phyloP scores from a whole-genome alignment of 2,113 vertebrate species.

The Engystomops pustulosus region DNA sequence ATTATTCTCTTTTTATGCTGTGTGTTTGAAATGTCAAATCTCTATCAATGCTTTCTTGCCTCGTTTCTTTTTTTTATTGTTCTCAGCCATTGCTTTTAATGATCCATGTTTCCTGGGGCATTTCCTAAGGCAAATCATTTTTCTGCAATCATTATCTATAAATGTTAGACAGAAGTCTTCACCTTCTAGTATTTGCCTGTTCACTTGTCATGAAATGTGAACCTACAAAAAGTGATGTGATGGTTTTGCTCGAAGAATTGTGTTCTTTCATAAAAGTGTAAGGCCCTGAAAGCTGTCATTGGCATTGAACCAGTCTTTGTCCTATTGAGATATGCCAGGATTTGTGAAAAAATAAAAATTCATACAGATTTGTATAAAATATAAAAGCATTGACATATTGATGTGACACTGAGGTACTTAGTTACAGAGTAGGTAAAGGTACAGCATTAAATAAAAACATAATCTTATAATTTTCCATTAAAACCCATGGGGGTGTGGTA shows the following conservation, averaged over 20 bases:
- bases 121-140: constrained; percentile 41
- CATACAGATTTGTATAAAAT: too few relatives aligned
- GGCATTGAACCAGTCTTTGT: not conserved
- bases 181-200: constrained; percentile 11
- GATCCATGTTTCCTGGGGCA: constrained; percentile 26
- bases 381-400: too few relatives aligned
- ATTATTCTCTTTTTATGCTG: constrained; percentile 1
- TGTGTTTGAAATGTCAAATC: constrained; percentile 30
- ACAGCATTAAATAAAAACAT: too few relatives aligned
- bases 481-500: too few relatives aligned
- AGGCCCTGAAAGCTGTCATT: not conserved
- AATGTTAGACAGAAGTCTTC: constrained; percentile 17
- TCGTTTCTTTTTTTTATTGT: not conserved
- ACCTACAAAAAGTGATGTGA: not conserved
- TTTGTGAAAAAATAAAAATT: too few relatives aligned
- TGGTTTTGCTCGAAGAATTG: not conserved
- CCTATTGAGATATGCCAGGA: not conserved
- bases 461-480: too few relatives aligned
- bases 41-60: not conserved
- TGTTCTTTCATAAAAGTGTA: not conserved
- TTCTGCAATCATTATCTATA: constrained; percentile 28
- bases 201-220: constrained; percentile 11
- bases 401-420: not conserved
- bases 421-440: not conserved
- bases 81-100: constrained; percentile 15